These are phyloP conservation scores for Platyscapa corneri DNA, from an alignment of 1,140 invertebrate genomes.

Conservation along the genomic window DNA sequence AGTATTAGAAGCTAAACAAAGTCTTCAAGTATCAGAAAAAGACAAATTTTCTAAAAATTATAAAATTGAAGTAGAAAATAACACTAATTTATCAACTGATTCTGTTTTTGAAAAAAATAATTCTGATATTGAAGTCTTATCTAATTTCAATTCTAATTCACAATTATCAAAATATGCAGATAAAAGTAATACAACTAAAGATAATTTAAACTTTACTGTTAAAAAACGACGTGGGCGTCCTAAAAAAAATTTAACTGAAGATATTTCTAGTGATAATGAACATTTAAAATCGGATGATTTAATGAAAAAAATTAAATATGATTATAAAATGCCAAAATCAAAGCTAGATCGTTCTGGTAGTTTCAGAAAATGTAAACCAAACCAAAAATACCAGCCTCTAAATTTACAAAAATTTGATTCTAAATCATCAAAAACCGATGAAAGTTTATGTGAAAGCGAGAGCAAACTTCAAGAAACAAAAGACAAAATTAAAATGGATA, in stretches of 20 bases:
- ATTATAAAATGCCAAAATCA: conserved; percentile 11
- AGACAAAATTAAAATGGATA: conserved; percentile 4
- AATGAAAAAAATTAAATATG: conserved; percentile 17
- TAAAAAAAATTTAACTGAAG: conserved; percentile 26
- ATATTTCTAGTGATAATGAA: conserved; percentile 31
- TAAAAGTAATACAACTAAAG: conserved; percentile 21
- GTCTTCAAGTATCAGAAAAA: not conserved
- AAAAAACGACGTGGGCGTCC: conserved; percentile 42
- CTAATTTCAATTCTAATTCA: not conserved
- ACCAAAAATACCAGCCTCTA: conserved; percentile 56
- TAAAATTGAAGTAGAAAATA: not conserved
- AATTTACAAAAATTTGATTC: conserved; percentile 62
- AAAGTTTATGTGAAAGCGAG: conserved; percentile 67
- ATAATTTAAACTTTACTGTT: conserved; percentile 27
- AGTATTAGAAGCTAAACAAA: not conserved
- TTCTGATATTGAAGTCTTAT: not conserved
- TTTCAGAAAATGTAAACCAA: not conserved
- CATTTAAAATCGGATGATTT: conserved; percentile 19
- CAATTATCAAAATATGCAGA: not conserved
- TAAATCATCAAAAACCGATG: conserved; percentile 62
- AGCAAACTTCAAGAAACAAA: conserved; percentile 54
- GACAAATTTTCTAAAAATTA: conserved; percentile 20
- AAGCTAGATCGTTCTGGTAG: conserved; percentile 7
- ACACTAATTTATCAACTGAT: not conserved
- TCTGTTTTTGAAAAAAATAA: not conserved